These are phyloP conservation scores for Oreotrochilus melanogaster DNA, from an alignment of 2,113 vertebrate species.

Conservation along the genomic window DNA sequence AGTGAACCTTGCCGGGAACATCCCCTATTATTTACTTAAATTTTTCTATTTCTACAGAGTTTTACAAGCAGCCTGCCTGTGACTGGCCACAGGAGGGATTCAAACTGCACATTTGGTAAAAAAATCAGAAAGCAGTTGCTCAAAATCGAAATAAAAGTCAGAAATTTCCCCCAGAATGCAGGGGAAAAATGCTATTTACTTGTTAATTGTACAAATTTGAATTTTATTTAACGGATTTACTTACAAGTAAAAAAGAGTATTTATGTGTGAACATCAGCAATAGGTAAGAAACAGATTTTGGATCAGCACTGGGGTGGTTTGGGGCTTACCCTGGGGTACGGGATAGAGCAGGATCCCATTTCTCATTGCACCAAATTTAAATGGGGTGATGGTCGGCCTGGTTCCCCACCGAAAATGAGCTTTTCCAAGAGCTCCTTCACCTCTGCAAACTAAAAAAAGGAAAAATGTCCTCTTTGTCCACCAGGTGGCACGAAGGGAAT, in stretches of 20 bases:
- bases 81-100: conserved; percentile 65
- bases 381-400: background rate
- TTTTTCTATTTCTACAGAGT: background rate
- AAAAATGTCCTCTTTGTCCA: conserved; percentile 28
- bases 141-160: background rate
- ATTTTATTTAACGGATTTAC: background rate
- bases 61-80: conserved; percentile 18
- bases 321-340: accelerated
- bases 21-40: background rate
- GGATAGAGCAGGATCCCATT: accelerated
- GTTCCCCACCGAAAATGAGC: background rate
- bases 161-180: background rate
- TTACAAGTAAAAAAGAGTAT: background rate
- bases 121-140: background rate
- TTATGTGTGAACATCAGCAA: background rate
- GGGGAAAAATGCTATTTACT: background rate
- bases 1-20: background rate
- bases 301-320: background rate
- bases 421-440: background rate
- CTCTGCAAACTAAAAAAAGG: background rate
- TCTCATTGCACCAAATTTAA: background rate
- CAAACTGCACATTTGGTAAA: conserved; percentile 20
- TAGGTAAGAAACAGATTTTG: background rate
- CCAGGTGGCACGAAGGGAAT: conserved; percentile 64
- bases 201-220: background rate